phyloP scores from a whole-genome alignment of 2,888 invertebrate genomes.

The Limulus polyphemus region DNA sequence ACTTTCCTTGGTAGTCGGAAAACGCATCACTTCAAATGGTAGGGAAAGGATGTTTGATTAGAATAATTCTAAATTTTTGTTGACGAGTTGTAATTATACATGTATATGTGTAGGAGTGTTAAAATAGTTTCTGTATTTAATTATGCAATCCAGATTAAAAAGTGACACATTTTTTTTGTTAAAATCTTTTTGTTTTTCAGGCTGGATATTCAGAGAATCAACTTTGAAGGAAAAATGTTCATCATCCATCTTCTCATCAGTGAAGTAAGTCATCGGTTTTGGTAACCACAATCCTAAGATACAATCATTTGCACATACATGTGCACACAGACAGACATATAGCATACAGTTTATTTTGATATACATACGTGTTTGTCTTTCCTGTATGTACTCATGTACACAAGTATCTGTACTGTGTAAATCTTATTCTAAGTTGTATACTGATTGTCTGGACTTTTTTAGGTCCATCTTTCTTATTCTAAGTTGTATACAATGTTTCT shows the following conservation, averaged over 20 bases:
- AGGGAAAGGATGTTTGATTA: constrained; percentile 13
- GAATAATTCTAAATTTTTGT: neutral
- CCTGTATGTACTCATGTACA: neutral
- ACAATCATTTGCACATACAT: too few species aligned
- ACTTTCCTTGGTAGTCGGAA: constrained; percentile 87
- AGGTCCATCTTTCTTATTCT: too few species aligned
- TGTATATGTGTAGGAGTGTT: too few species aligned
- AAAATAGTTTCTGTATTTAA: too few species aligned
- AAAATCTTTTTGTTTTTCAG: constrained; percentile 6
- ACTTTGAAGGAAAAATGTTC: constrained; percentile 96
- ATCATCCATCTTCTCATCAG: constrained; percentile 84
- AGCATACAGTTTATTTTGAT: neutral
- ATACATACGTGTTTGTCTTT: constrained; percentile 1
- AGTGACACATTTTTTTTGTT: neutral
- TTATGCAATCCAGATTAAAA: neutral
- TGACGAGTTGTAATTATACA: neutral
- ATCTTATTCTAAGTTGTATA: neutral
- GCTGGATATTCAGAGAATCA: constrained; percentile 63
- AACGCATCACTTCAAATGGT: constrained; percentile 92
- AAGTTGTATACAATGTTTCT: too few species aligned
- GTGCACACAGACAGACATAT: too few species aligned
- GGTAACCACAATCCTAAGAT: constrained; percentile 1
- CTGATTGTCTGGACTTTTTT: too few species aligned
- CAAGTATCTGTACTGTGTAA: neutral
- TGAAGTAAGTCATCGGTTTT: constrained; percentile 51